Base-by-base conservation (phyloP, 2,888 invertebrate genomes). In the Drosophila diplacantha region DNA sequence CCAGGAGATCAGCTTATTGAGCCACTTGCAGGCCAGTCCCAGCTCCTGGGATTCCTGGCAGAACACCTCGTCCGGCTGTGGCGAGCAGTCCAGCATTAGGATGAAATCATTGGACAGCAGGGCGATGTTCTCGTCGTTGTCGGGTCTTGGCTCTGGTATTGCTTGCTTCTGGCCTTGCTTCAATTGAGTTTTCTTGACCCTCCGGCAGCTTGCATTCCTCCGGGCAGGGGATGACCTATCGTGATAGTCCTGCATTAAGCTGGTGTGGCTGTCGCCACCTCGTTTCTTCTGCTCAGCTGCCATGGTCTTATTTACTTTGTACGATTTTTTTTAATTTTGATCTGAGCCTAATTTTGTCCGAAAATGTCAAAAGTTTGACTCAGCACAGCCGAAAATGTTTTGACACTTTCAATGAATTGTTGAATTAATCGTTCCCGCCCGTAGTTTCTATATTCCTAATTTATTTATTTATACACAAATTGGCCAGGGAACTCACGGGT, bases 81-180 rank as follows among this genome's bases (percentile, higher is more conserved):
- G 82, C 5, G 77, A 72, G 14, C 81, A 29, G 1, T 72, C 74
- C 5, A 83, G 32, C 41, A 86, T 69, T 16, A 84, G 51, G 3
- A 72, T 26, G n/a, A 79, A 86, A n/a, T 86, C 85, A 8, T 72
- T 58, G 1, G 62, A 53, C 3, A 86, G 57, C 16, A 83, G 2
- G 1, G 31, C 12, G 0, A 41, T 46, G 12, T 38, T 16, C 1
- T 49, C 50, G 3, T 57, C 41, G 9, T 38, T 9, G 2, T 41
- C 41, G 0, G 8, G 29, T 7, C 6, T 16, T 1, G 5, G 5
- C 8, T 16, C 35, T 4, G 35, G 18, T 7, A n/a, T 34, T n/a
- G n/a, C n/a, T 2, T n/a, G 34, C 32, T 32, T 14, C 12, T 4
- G 12, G 31, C 2, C 0, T 11, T 4, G 31, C 34, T 26, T 18